Conservation (phyloP, 1,140 invertebrate genomes). For the Hylyphantes graminicola region DNA sequence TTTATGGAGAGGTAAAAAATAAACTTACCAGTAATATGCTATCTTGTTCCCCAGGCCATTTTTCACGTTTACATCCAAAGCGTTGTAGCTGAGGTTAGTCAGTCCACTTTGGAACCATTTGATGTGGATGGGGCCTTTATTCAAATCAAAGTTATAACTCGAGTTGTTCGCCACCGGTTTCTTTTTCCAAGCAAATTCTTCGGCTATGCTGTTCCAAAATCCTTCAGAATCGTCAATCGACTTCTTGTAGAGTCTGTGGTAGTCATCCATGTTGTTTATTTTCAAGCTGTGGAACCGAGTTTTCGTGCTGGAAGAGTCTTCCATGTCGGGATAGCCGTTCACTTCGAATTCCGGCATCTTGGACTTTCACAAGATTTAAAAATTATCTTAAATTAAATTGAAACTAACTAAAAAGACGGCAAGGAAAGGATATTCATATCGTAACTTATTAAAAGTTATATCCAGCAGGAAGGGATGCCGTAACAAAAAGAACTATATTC, state of each 20-base stretch:
- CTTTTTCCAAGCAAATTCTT: conserved; percentile 91
- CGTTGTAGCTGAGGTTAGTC: conserved; percentile 96
- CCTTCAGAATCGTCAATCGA: conserved; percentile 86
- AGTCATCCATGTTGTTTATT: conserved; percentile 75
- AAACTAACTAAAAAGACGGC: background rate
- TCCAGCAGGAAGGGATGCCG: background rate
- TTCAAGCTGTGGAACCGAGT: conserved; percentile 70
- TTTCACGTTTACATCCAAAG: conserved; percentile 89
- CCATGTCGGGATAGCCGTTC: background rate
- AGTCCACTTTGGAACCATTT: conserved; percentile 95
- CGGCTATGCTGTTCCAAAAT: conserved; percentile 90
- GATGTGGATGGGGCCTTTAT: conserved; percentile 87
- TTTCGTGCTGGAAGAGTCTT: background rate
- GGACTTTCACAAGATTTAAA: background rate
- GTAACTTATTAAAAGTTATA: background rate
- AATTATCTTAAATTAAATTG: background rate
- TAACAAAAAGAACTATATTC: background rate
- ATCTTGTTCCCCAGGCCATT: conserved; percentile 87
- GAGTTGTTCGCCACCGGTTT: conserved; percentile 77
- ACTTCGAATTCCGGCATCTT: conserved; percentile 35
- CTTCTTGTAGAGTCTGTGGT: conserved; percentile 83
- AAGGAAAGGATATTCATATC: background rate
- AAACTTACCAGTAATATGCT: conserved; percentile 90
- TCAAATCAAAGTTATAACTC: conserved; percentile 91
- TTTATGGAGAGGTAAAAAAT: background rate